Evolutionary conservation across 2,797 vertebrate genomes (phyloP).

Genomic region (Hipposideros larvatus): DNA sequence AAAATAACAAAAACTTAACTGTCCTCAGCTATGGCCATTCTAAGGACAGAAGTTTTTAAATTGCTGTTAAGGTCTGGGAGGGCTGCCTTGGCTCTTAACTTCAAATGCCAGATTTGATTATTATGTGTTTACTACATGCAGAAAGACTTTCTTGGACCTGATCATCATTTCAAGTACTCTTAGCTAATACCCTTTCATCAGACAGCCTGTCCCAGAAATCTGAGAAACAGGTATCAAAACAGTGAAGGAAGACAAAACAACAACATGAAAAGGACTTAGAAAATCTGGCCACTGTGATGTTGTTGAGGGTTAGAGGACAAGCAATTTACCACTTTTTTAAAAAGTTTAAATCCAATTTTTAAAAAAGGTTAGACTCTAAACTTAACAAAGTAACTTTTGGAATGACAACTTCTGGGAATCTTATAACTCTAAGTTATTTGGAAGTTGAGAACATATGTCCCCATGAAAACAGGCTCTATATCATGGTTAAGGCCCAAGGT

Average conservation of each 20-base stretch:
- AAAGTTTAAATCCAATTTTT: neutral
- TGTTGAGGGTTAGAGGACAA: neutral
- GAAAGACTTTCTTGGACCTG: neutral
- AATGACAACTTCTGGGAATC: neutral
- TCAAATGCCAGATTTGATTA: neutral
- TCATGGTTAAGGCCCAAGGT: neutral
- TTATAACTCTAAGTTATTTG: neutral
- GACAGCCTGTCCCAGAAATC: neutral
- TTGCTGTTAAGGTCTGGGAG: neutral
- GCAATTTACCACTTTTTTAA: neutral
- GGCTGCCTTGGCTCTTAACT: neutral
- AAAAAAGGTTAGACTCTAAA: neutral
- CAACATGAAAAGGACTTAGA: neutral
- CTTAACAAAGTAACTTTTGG: conserved; percentile 3
- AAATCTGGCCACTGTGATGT: neutral
- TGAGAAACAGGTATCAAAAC: neutral
- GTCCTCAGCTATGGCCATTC: neutral
- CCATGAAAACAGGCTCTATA: neutral
- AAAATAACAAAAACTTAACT: neutral
- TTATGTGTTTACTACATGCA: neutral
- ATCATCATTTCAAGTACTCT: neutral
- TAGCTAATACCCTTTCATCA: neutral
- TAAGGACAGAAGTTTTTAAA: neutral
- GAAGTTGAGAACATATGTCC: neutral
- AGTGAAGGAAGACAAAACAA: neutral